A percentile compares a stretch with the other conserved stretches of the same genome.
phyloP scores from a whole-genome alignment of 2,113 vertebrate species.

The Platysternon megacephalum region DNA sequence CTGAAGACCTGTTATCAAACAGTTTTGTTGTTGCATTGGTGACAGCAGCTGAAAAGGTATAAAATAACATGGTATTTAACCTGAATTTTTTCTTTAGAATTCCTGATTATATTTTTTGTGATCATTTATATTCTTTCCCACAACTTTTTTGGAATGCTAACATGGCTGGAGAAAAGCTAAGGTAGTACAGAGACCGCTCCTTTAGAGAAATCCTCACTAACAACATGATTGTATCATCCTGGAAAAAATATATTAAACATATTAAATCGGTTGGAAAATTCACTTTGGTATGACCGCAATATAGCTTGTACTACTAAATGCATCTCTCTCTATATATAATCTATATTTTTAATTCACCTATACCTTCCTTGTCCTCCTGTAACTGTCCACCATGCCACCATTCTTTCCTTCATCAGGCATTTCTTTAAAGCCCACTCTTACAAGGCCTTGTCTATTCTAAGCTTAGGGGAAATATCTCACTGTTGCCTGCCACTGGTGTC shows the following conservation, averaged over 20 bases:
- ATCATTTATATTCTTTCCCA: not conserved
- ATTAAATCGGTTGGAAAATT: not conserved
- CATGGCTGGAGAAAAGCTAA: not conserved
- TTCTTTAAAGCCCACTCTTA: not conserved
- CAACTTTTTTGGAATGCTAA: not conserved
- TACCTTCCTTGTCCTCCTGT: not conserved
- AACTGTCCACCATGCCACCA: not conserved
- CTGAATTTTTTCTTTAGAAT: not conserved
- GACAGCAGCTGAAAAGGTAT: not conserved
- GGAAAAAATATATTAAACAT: not conserved
- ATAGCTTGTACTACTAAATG: not conserved
- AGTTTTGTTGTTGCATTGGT: not conserved
- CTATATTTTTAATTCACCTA: not conserved
- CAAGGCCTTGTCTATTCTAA: not conserved
- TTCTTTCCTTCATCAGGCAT: not conserved
- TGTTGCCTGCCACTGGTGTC: accelerated
- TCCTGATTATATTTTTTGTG: not conserved
- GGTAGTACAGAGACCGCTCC: not conserved
- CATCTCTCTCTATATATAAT: not conserved
- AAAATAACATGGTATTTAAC: not conserved
- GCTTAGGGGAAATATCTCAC: not conserved
- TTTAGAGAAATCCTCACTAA: not conserved
- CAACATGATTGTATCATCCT: not conserved
- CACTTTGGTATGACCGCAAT: not conserved
- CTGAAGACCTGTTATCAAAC: not conserved